Conservation (phyloP, 2,113 vertebrate genomes). For the Aspidoscelis tigris region DNA sequence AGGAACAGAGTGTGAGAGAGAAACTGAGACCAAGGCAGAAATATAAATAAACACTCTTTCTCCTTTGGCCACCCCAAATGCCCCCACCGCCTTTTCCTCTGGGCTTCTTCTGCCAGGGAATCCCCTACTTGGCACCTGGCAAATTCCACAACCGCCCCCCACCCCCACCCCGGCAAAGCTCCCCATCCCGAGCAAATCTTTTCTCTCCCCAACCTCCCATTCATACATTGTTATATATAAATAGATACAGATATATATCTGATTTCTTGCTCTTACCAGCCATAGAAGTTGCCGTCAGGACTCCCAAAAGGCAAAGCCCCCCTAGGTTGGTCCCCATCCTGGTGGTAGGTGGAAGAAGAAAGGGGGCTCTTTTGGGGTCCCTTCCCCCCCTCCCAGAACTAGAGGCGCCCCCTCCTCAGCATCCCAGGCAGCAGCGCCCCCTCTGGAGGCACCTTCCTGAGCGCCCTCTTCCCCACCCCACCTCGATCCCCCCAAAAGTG, state of each 20-base stretch:
- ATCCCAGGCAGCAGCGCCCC: constrained; percentile 13
- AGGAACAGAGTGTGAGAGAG: not conserved
- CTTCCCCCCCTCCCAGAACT: not conserved
- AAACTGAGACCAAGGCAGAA: not conserved
- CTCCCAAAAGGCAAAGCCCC: constrained; percentile 19
- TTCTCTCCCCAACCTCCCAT: not conserved
- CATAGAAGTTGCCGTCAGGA: constrained; percentile 31
- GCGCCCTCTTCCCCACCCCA: not conserved
- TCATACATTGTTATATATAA: not conserved
- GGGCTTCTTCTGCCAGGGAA: not conserved
- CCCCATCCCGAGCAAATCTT: not conserved
- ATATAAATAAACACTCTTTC: not conserved
- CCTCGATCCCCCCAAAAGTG: not conserved
- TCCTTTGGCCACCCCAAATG: not conserved
- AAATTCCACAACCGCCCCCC: too few relatives aligned
- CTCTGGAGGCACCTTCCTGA: not conserved
- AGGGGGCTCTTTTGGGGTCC: not conserved
- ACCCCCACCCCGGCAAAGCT: not conserved
- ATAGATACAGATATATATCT: too few relatives aligned
- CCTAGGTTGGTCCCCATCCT: constrained; percentile 10
- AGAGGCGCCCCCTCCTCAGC: constrained; percentile 22
- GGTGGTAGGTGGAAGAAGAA: not conserved
- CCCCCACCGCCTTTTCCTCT: too few relatives aligned
- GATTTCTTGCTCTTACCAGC: constrained; percentile 27
- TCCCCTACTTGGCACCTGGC: not conserved